A percentile compares a stretch with the other conserved stretches of the same genome.
These are phyloP conservation scores for Eueremaeus valkanovi DNA, from an alignment of 2,888 invertebrate species.

Conservation along the genomic window DNA sequence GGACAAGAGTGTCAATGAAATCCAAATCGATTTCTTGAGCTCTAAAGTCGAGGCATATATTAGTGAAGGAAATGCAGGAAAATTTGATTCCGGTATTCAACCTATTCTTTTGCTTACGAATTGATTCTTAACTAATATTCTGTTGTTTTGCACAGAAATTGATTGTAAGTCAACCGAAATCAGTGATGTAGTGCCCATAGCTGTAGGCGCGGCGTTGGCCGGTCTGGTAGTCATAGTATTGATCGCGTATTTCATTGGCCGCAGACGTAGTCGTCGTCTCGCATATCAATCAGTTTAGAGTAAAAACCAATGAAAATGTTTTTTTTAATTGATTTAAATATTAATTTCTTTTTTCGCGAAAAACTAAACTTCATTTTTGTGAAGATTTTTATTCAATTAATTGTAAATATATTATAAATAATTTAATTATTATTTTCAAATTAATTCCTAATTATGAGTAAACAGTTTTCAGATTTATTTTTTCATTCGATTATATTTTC, in stretches of 20 bases:
- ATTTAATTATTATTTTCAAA: neutral
- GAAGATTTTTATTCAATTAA: neutral
- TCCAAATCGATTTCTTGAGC: slow-evolving; percentile 38
- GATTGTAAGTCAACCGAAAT: slow-evolving; percentile 46
- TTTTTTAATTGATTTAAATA: neutral
- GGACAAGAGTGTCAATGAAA: slow-evolving; percentile 10
- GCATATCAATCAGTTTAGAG: slow-evolving; percentile 81
- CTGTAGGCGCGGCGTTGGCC: slow-evolving; percentile 88
- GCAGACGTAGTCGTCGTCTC: slow-evolving; percentile 68
- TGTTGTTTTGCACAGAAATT: neutral
- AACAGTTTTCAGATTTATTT: neutral
- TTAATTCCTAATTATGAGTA: neutral
- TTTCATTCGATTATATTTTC: too few species aligned
- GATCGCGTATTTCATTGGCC: slow-evolving; percentile 85
- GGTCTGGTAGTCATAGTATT: slow-evolving; percentile 85
- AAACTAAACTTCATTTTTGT: slow-evolving; percentile 6
- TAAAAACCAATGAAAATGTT: neutral
- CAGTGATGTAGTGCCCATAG: slow-evolving; percentile 90
- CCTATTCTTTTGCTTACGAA: neutral
- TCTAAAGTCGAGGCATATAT: slow-evolving; percentile 33
- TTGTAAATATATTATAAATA: neutral
- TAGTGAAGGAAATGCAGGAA: slow-evolving; percentile 5
- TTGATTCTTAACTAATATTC: neutral
- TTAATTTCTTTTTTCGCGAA: too few species aligned
- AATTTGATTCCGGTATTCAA: slow-evolving; percentile 31